Conservation (phyloP, 2,888 invertebrate species). For the Parelbella ahira region DNA sequence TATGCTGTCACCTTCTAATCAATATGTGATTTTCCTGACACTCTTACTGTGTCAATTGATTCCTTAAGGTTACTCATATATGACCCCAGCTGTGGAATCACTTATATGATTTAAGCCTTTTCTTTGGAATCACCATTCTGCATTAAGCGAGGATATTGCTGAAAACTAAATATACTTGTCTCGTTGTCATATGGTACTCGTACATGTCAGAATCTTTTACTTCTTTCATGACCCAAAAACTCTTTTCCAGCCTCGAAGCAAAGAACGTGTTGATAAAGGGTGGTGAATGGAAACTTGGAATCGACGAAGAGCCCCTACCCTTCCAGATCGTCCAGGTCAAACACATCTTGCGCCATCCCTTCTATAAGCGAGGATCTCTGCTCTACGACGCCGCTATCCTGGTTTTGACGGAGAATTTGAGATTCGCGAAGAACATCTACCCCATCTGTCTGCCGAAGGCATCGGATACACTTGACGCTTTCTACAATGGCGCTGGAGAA, state of each 20-base stretch:
- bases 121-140: too few species aligned
- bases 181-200: too few species aligned
- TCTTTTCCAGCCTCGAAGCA: slow-evolving; percentile 77
- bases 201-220: too few species aligned
- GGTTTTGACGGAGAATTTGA: slow-evolving; percentile 82
- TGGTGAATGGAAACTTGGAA: slow-evolving; percentile 91
- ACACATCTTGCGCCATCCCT: slow-evolving; percentile 85
- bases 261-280: slow-evolving; percentile 87
- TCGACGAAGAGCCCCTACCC: slow-evolving; percentile 88
- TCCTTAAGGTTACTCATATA: too few species aligned
- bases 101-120: too few species aligned
- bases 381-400: slow-evolving; percentile 87
- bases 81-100: too few species aligned
- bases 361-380: slow-evolving; percentile 80
- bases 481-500: slow-evolving; percentile 79
- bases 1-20: too few species aligned
- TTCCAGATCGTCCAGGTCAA: slow-evolving; percentile 88
- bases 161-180: too few species aligned
- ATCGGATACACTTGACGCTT: slow-evolving; percentile 74
- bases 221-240: too few species aligned
- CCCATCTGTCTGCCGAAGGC: slow-evolving; percentile 84
- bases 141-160: too few species aligned
- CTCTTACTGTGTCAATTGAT: too few species aligned
- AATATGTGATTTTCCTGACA: too few species aligned
- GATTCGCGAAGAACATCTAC: slow-evolving; percentile 85